Conservation (phyloP, 2,888 invertebrate species). For the Actias luna region DNA sequence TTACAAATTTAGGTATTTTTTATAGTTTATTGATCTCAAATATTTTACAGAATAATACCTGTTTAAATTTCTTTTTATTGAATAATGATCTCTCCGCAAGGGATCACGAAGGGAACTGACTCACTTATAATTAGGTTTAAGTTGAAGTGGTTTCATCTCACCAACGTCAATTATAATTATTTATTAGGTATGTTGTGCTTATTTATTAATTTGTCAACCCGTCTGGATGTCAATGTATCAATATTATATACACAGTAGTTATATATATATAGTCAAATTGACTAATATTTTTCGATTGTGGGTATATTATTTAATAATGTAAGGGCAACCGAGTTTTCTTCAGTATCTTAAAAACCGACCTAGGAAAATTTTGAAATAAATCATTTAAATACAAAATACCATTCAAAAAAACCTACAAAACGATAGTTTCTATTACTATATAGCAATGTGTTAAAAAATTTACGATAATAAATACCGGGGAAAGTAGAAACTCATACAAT, state of each 20-base stretch:
- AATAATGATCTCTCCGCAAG: not conserved
- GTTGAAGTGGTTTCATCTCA: not conserved
- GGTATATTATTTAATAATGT: no score
- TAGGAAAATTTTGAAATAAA: no score
- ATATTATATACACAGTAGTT: not conserved
- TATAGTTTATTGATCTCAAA: not conserved
- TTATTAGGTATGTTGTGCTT: not conserved
- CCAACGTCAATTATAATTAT: not conserved
- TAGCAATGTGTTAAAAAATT: no score
- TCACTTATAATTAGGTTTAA: not conserved
- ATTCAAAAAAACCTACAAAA: no score
- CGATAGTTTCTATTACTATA: no score
- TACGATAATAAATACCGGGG: not conserved
- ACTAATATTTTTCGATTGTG: no score
- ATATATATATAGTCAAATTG: no score
- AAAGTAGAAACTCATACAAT: not conserved
- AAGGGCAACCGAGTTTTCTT: no score
- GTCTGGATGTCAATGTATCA: not conserved
- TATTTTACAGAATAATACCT: not conserved
- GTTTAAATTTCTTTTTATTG: not conserved
- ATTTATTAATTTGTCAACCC: not conserved
- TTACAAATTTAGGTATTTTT: no score
- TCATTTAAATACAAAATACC: no score
- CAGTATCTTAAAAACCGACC: no score
- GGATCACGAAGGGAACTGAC: not conserved